Evolutionary conservation across 1,140 invertebrate genomes (phyloP).

Genomic region (Chrysoperla carnea): DNA sequence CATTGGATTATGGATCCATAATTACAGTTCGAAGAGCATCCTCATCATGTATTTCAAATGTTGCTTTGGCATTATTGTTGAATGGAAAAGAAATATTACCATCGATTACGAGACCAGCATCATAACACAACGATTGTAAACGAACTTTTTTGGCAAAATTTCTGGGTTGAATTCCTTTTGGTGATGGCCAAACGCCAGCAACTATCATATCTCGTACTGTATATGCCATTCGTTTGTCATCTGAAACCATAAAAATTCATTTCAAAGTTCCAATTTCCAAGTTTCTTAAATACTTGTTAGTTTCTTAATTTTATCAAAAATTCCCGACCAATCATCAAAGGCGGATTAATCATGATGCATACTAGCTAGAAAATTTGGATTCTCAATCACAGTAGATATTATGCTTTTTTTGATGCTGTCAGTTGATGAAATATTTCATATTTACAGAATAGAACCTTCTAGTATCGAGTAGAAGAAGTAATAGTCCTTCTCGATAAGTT

Average conservation of each 20-base stretch:
- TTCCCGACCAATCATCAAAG: not conserved
- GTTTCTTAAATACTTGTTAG: not conserved
- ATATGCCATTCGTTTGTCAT: constrained; percentile 63
- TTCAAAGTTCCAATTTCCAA: constrained; percentile 5
- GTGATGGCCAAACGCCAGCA: constrained; percentile 53
- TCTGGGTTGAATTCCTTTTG: constrained; percentile 44
- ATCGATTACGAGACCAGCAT: constrained; percentile 91
- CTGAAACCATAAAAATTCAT: constrained; percentile 30
- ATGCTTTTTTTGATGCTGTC: too few relatives aligned
- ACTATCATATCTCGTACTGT: constrained; percentile 83
- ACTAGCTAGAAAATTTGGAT: not conserved
- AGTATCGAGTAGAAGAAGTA: too few relatives aligned
- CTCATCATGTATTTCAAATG: constrained; percentile 66
- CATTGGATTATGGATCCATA: constrained; percentile 21
- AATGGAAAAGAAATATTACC: constrained; percentile 87
- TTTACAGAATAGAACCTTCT: too few relatives aligned
- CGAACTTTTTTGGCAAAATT: constrained; percentile 51
- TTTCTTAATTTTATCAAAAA: not conserved
- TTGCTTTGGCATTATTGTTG: constrained; percentile 80
- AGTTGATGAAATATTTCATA: too few relatives aligned
- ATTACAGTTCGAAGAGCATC: constrained; percentile 75
- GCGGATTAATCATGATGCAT: not conserved
- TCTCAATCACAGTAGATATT: too few relatives aligned
- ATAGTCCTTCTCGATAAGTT: too few relatives aligned
- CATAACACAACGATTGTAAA: constrained; percentile 79